Base-by-base conservation (phyloP, 2,113 vertebrate genomes). In the Atlantisia rogersi region DNA sequence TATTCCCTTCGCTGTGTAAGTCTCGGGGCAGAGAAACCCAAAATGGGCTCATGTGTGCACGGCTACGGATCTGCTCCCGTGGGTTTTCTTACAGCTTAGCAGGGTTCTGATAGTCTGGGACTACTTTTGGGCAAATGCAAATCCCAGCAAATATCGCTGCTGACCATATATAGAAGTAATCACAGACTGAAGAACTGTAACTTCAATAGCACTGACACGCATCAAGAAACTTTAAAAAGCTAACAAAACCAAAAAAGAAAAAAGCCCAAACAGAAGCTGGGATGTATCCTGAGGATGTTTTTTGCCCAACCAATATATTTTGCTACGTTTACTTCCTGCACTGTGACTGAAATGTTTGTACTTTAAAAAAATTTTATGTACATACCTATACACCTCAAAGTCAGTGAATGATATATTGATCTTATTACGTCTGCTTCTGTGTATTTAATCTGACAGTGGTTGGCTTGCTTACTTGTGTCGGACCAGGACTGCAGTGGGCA, bases 91-190 rank as follows among this genome's bases (percentile, higher is more conserved):
- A 17, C 32, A 16, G 74, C 42, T 93, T 59, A 60, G 31, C 11
- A 48, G 71, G 39, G 29, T 81, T 65, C 37, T 50, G 79, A 11
- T 77, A 53, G 64, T 17, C 59, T 29, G 69, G 26, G 37, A 19
- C 83, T 86, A 59, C 77, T 95, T 91, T 25, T 50, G 42, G 73
- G 55, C 83, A 90, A 94, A 86, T 9, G 52, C 32, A 60, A 78
- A 86, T 90, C 92, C 68, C 39, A 28, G 46, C 60, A 86, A 67
- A 64, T 95, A 83, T 92, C 90, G 39, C 10, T 60, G 60, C 76
- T 95, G 83, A 40, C 96, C 96, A 87, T 95, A 96, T 96, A 96
- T 96, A 97, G 96, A 91, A 95, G 67, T 46, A 82, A 62, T 50
- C 11, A 28, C 31, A 63, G 76, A 12, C 75, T 60, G 78, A 80